phyloP scores from a whole-genome alignment of 2,797 vertebrate genomes.

The Phrynocephalus guinanensis region DNA sequence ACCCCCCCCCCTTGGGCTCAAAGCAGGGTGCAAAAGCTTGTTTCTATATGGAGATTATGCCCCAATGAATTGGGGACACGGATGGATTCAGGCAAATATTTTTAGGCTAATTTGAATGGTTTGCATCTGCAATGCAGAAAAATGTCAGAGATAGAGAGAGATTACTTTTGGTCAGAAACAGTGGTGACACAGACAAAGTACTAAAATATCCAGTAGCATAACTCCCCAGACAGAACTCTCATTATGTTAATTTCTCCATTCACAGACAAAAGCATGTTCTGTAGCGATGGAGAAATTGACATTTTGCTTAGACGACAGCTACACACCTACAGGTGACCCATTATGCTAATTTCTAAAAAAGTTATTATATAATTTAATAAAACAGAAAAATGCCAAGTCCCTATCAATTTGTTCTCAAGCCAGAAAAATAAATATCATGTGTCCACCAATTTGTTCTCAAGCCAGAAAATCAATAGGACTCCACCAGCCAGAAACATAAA shows the following conservation, averaged over 20 bases:
- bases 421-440: constrained; percentile 37
- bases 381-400: constrained; percentile 26
- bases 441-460: constrained; percentile 37
- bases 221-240: not conserved
- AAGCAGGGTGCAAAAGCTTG: constrained; percentile 3
- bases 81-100: not conserved
- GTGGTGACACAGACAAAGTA: not conserved
- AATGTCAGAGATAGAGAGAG: not conserved
- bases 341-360: not conserved
- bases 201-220: not conserved
- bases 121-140: not conserved
- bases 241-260: not conserved
- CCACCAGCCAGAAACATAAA: constrained; percentile 38
- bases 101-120: not conserved
- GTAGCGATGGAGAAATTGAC: not conserved
- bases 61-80: not conserved
- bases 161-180: not conserved
- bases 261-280: not conserved
- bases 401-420: constrained; percentile 30
- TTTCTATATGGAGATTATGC: not conserved
- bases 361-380: constrained; percentile 17
- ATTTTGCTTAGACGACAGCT: not conserved
- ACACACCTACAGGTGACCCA: not conserved
- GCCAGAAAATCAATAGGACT: constrained; percentile 44
- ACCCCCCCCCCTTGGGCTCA: not conserved